Evolutionary conservation across 1,140 invertebrate species (phyloP), one percentile per base, ranked within the genome.

Genomic region (Drosophila ohnishii): DNA sequence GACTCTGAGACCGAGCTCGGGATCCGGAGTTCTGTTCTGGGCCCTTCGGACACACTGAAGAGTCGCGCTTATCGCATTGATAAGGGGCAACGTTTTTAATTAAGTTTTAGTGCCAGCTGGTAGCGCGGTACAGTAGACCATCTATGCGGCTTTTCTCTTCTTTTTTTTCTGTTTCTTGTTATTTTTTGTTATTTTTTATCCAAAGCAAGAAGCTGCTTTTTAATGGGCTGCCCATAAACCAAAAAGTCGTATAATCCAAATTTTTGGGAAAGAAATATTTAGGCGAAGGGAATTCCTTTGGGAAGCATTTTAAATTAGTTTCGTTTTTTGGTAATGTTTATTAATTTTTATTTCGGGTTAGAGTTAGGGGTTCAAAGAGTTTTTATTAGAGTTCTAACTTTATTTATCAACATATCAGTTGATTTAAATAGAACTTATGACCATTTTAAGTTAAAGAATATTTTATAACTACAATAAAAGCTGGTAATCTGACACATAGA

Each of bases 61-160:
- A 75, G 51, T 40, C 39, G 63, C 57, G 79, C 82, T 86, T 86
- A 86, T 86, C 82, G 75, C 71, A 16, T 58, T 83, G 82, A 86
- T 86, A 87, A 86, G 70, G 56, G 65, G 47, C 75, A 81, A 86
- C 80, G 83, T 82, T 87, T 86, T 86, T 86, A 86, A 86, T 86
- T 86, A 86, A 86, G 67, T 86, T 86, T 79, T 72, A 63, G 64
- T 71, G 65, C 59, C 64, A 69, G 51, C 45, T 77, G 75, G 74
- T 77, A 76, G 74, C 73, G 42, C 28, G 65, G 56, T 62, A 61
- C 75, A 77, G 75, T 77, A 71, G 65, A 51, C 64, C 48, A 32
- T 69, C 65, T 53, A 66, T 66, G 61, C 32, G 37, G 37, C 62
- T 53, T 45, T 35, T 53, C 48, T 51, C 28, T 39, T n/a, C 35